Conservation (phyloP, 2,113 vertebrate species). For the Sarotherodon lohbergeri region DNA sequence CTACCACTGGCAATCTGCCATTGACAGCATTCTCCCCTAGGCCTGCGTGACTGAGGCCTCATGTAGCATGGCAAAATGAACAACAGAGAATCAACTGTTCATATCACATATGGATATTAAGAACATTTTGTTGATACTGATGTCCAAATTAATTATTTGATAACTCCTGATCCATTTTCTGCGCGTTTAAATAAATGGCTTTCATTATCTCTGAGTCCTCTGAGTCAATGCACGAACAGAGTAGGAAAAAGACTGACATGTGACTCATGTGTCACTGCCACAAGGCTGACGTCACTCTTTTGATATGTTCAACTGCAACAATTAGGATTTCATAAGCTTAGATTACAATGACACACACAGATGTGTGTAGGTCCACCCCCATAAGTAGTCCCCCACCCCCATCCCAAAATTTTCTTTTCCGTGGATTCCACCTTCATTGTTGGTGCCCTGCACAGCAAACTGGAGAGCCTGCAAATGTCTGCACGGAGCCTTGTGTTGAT, state of each 20-base stretch:
- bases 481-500: neutral
- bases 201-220: neutral
- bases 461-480: neutral
- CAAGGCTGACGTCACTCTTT: neutral
- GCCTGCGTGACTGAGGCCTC: neutral
- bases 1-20: neutral
- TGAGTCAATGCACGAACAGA: neutral
- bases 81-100: neutral
- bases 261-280: neutral
- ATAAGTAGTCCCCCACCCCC: neutral
- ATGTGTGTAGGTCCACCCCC: neutral
- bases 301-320: neutral
- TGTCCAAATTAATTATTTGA: neutral
- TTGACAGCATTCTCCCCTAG: neutral
- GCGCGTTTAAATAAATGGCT: neutral
- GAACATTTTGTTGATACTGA: neutral
- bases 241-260: neutral
- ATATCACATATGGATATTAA: neutral
- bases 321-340: neutral
- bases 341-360: neutral
- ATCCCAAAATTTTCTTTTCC: neutral
- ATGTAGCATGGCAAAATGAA: neutral
- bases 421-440: neutral
- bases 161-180: neutral
- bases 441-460: neutral